Conservation (phyloP, 1,140 invertebrate genomes). For the Procambarus virginalis region DNA sequence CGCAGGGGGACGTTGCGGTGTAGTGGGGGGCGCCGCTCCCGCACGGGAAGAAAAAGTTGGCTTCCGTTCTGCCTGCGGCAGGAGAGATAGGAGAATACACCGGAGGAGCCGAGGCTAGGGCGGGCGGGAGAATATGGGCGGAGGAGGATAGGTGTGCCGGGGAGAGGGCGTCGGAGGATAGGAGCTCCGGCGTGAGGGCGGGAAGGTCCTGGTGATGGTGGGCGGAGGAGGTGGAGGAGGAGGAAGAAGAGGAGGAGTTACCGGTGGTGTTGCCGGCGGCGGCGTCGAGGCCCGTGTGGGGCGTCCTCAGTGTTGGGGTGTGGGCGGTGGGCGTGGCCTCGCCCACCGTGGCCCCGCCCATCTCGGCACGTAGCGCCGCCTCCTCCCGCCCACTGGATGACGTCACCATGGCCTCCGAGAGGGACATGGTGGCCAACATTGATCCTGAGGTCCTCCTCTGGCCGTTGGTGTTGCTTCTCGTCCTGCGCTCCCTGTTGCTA, state of each 20-base stretch:
- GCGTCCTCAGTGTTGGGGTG: not conserved
- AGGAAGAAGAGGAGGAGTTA: not conserved
- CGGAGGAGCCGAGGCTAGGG: constrained; percentile 13
- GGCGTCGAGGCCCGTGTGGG: constrained; percentile 1
- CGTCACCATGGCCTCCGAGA: constrained; percentile 56
- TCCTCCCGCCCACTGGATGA: constrained; percentile 57
- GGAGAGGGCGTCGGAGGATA: constrained; percentile 10
- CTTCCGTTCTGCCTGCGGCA: not conserved
- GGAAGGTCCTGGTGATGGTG: constrained; percentile 19
- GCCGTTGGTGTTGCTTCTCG: too few species aligned
- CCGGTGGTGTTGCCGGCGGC: not conserved
- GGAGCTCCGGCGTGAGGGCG: constrained; percentile 36
- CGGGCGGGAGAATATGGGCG: constrained; percentile 38
- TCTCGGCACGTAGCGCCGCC: constrained; percentile 36
- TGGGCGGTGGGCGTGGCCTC: constrained; percentile 16
- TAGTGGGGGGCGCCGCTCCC: not conserved
- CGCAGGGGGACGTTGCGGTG: constrained; percentile 1
- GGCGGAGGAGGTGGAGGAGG: not conserved
- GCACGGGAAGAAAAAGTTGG: constrained; percentile 42
- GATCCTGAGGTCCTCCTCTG: not conserved
- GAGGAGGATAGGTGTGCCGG: constrained; percentile 15
- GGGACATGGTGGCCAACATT: constrained; percentile 52
- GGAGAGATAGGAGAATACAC: constrained; percentile 51
- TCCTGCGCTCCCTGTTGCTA: not conserved
- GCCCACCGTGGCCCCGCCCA: constrained; percentile 31